These are phyloP conservation scores for Leuctra nigra DNA, from an alignment of 2,888 invertebrate species.

Conservation along the genomic window DNA sequence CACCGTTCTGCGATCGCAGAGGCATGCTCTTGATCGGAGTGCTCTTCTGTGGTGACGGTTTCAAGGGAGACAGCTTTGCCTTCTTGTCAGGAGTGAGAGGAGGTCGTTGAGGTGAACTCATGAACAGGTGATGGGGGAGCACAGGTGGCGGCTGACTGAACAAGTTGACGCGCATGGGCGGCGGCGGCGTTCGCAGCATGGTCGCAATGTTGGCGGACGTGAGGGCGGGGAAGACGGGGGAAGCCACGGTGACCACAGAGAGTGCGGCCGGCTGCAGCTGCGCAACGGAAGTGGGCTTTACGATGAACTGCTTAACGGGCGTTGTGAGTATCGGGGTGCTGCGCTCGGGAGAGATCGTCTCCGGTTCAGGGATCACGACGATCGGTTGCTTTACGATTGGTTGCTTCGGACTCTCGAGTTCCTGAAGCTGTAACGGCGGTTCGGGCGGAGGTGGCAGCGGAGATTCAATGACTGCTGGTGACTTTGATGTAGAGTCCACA, in stretches of 20 bases:
- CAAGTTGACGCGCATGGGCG: conserved; percentile 4
- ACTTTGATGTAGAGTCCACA: neutral
- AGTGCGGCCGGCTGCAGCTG: neutral
- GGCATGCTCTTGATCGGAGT: conserved; percentile 23
- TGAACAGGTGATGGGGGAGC: conserved; percentile 2
- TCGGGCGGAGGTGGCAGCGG: neutral
- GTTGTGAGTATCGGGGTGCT: neutral
- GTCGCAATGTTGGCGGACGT: conserved; percentile 26
- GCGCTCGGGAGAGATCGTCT: neutral
- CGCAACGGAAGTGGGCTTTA: neutral
- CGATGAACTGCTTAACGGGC: conserved; percentile 1
- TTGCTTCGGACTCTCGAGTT: too few species aligned
- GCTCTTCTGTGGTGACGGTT: conserved; percentile 1
- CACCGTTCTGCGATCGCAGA: conserved; percentile 30
- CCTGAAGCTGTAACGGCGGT: neutral
- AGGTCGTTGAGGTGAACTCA: conserved; percentile 2
- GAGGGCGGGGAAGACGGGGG: conserved; percentile 29
- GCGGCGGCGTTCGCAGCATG: conserved; percentile 21
- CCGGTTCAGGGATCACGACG: neutral
- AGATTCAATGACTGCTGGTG: neutral
- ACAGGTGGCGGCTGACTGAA: conserved; percentile 9
- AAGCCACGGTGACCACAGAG: conserved; percentile 20
- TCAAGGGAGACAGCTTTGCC: neutral
- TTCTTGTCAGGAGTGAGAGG: neutral
- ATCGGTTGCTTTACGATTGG: neutral